phyloP scores from a whole-genome alignment of 2,797 vertebrate species.

The Pogonophryne albipinna region DNA sequence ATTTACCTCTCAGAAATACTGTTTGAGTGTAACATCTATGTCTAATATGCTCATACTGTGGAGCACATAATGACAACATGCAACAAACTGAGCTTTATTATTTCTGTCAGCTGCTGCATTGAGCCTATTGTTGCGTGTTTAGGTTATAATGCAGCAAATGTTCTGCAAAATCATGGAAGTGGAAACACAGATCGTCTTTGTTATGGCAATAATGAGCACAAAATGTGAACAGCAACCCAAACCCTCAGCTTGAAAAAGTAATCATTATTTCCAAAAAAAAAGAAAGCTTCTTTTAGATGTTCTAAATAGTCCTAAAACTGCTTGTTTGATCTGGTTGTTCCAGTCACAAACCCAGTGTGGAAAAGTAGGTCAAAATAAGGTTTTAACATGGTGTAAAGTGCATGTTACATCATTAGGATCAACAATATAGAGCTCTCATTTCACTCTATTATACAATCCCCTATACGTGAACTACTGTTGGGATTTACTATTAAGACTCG shows the following conservation, averaged over 20 bases:
- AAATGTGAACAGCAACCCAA: background rate
- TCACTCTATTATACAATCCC: constrained; percentile 67
- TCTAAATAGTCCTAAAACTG: background rate
- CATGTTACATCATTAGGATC: constrained; percentile 58
- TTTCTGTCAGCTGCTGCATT: constrained; percentile 3
- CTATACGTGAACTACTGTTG: constrained; percentile 72
- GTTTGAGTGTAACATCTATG: background rate
- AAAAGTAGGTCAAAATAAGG: constrained; percentile 38
- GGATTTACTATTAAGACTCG: constrained; percentile 58
- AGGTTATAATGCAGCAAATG: background rate
- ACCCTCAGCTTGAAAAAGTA: background rate
- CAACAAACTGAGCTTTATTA: background rate
- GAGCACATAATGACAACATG: background rate
- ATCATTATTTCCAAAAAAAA: constrained; percentile 7
- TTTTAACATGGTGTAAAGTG: constrained; percentile 27
- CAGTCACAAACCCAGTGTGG: constrained; percentile 23
- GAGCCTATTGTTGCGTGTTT: constrained; percentile 3
- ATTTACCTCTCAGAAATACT: constrained; percentile 16
- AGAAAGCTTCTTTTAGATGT: no score
- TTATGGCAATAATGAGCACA: constrained; percentile 19
- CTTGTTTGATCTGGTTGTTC: constrained; percentile 5
- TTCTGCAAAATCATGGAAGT: constrained; percentile 24
- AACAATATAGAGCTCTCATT: constrained; percentile 27
- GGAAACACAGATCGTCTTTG: constrained; percentile 34
- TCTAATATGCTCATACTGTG: constrained; percentile 8